phyloP scores from a whole-genome alignment of 2,888 invertebrate genomes.

The Temnothorax ravouxi region DNA sequence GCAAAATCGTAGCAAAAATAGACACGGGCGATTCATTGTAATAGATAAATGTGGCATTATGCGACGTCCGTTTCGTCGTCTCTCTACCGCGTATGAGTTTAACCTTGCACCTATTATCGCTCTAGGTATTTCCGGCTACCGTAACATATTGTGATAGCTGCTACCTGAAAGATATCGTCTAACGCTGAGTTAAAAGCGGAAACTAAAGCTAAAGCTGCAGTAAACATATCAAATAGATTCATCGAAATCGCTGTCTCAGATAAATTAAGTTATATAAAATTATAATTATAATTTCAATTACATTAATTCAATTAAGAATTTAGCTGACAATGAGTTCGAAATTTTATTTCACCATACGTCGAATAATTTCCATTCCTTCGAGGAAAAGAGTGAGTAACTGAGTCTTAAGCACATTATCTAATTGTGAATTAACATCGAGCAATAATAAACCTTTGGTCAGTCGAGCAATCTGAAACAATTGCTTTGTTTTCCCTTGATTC shows the following conservation, averaged over 20 bases:
- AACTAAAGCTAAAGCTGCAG: background rate
- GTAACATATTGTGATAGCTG: background rate
- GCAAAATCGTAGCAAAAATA: slow-evolving; percentile 29
- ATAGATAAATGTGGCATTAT: slow-evolving; percentile 36
- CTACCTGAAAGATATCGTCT: background rate
- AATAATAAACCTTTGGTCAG: background rate
- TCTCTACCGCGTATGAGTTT: slow-evolving; percentile 31
- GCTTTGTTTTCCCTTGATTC: background rate
- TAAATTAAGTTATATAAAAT: background rate
- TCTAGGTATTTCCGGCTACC: background rate
- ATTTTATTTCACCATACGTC: background rate
- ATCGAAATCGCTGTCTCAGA: background rate
- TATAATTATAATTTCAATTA: background rate
- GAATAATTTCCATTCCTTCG: background rate
- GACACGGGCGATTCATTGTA: slow-evolving; percentile 28
- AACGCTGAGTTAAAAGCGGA: background rate
- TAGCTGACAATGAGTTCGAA: background rate
- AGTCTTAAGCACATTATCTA: background rate
- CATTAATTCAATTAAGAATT: background rate
- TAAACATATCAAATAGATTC: background rate
- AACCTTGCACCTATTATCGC: slow-evolving; percentile 41
- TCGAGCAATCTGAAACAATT: background rate
- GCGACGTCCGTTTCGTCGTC: slow-evolving; percentile 22
- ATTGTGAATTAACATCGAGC: background rate
- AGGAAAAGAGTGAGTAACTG: background rate